Evolutionary conservation across 2,888 invertebrate species (phyloP), one percentile per base, ranked within the genome.

Genomic region (Campoletis raptor): DNA sequence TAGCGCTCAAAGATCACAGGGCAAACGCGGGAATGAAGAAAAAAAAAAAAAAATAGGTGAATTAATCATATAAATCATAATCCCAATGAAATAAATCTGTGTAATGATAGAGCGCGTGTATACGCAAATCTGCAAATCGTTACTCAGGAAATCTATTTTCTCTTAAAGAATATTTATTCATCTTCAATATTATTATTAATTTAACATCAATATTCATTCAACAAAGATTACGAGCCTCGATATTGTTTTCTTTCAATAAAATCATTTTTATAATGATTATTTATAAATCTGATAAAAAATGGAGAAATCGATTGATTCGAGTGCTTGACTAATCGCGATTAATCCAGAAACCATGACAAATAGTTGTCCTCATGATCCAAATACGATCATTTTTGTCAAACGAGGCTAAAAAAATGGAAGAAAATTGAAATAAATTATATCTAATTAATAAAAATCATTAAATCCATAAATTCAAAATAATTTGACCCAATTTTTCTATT

Each of bases 21-120:
- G 45, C 61, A 72, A 70, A 67, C 30, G 36, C 30, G 54, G 42
- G 69, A 79, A 57, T 45, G 21, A 18, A 45, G 61, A 21, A 72
- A 70, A 61, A 61, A 80, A 18, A 45, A 45, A 36, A 72, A 70
- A 61, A 61, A 80, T 70, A 8, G 45, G 30, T 36, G 70, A 70
- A 80, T 80, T 80, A 70, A 80, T 80, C 42, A 80, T 80, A 72
- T 61, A 36, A 70, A 72, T 80, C 70, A 80, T 72, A 48, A 36
- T 36, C 30, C 5, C 10, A 61, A 45, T 57, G 70, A 61, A 61
- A 72, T 61, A 74, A 74, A 57, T 57, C 12, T 15, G 57, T 18
- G n/a, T 74, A 57, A 74, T 73, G 48, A 52, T 18, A 52, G 24
- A 74, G 21, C 8, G 21, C 8, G 21, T 57, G 15, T 24, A 40